Evolutionary conservation across 2,797 vertebrate genomes (phyloP).

Genomic region (Pipistrellus nathusii): DNA sequence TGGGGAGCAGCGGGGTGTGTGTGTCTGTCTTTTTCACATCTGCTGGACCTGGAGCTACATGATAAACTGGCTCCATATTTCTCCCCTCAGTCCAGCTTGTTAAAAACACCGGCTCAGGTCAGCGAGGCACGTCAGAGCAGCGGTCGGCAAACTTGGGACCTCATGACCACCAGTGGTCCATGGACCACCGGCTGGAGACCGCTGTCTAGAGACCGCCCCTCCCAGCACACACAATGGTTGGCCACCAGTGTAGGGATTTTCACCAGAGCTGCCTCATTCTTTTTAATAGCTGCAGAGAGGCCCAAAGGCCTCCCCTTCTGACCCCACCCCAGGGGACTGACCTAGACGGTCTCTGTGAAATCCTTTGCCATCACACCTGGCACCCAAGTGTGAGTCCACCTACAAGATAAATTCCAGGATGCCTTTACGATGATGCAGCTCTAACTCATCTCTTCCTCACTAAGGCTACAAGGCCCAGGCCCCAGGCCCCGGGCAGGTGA

Average conservation of each 20-base stretch:
- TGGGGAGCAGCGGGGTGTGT: not conserved
- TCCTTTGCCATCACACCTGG: not conserved
- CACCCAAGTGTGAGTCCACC: not conserved
- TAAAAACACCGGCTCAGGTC: not conserved
- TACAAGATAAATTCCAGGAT: not conserved
- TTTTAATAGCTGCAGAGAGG: not conserved
- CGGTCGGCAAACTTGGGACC: too few species aligned
- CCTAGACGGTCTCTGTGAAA: not conserved
- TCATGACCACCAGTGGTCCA: too few species aligned
- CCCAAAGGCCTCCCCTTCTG: not conserved
- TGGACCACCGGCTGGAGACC: too few species aligned
- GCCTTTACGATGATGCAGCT: not conserved
- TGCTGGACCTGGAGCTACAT: not conserved
- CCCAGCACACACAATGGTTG: not conserved
- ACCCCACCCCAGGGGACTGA: not conserved
- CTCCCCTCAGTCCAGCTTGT: not conserved
- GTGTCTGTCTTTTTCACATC: not conserved
- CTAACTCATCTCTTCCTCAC: not conserved
- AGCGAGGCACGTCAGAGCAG: not conserved
- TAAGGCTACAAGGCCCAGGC: not conserved
- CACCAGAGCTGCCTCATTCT: not conserved
- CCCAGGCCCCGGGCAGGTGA: not conserved
- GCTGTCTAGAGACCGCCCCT: not conserved
- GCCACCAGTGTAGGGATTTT: not conserved
- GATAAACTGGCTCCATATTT: not conserved